Evolutionary conservation across 2,113 vertebrate genomes (phyloP).

Genomic region (Hypocryptadius cinnamomeus): DNA sequence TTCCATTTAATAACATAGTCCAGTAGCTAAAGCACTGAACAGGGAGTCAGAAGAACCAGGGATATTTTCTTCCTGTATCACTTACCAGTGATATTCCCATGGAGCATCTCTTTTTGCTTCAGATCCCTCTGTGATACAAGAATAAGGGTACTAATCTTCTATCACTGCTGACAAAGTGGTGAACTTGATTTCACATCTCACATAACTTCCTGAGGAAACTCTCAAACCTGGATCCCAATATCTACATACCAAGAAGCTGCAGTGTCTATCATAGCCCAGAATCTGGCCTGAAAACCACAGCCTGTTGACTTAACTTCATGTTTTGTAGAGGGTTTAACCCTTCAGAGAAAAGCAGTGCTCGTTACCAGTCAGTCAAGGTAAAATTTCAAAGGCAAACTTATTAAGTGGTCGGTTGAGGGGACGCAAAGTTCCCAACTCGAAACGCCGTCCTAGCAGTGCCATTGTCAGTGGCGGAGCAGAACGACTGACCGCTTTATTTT

Average conservation of each 20-base stretch:
- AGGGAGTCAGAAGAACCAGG: neutral
- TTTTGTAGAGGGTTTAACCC: neutral
- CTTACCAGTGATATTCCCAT: neutral
- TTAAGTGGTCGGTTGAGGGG: neutral
- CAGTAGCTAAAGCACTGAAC: neutral
- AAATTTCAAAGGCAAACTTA: neutral
- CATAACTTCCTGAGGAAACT: neutral
- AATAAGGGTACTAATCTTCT: neutral
- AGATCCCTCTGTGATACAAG: neutral
- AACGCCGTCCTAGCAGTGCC: neutral
- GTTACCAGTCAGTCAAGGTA: neutral
- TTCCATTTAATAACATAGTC: neutral
- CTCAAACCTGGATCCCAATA: neutral
- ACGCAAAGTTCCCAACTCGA: neutral
- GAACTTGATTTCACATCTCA: neutral
- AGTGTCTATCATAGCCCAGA: neutral
- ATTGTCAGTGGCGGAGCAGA: slow-evolving; percentile 49
- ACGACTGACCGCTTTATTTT: slow-evolving; percentile 6
- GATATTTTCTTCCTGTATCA: neutral
- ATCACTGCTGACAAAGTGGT: neutral
- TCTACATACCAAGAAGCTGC: neutral
- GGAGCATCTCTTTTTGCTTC: neutral
- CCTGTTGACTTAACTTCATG: neutral
- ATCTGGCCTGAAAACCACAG: neutral
- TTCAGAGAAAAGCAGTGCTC: neutral